phyloP scores from a whole-genome alignment of 1,140 invertebrate genomes.

The Lordiphosa stackelbergi region DNA sequence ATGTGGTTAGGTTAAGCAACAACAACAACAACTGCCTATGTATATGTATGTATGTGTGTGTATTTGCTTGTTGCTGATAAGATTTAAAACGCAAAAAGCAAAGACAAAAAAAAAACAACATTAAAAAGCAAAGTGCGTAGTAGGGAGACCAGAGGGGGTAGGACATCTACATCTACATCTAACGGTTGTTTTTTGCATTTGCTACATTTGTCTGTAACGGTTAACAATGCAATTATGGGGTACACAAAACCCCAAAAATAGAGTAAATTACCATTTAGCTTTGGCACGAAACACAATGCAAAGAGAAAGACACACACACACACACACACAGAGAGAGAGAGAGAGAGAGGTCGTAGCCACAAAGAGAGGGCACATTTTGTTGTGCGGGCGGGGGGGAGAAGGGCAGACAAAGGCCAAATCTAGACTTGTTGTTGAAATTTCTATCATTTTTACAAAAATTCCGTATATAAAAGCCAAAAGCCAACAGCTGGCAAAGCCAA shows the following conservation, averaged over 20 bases:
- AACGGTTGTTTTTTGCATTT: constrained; percentile 3
- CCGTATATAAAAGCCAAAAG: constrained; percentile 14
- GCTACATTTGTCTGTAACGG: constrained; percentile 14
- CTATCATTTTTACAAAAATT: too few relatives aligned
- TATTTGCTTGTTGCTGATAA: constrained; percentile 44
- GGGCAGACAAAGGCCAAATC: constrained; percentile 8
- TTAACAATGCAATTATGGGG: constrained; percentile 17
- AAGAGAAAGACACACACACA: constrained; percentile 7
- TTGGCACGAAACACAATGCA: constrained; percentile 15
- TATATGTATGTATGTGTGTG: constrained; percentile 12
- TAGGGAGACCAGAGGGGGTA: too few relatives aligned
- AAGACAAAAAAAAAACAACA: constrained; percentile 34
- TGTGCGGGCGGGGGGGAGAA: constrained; percentile 19
- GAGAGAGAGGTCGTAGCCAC: not conserved
- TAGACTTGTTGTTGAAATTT: too few relatives aligned
- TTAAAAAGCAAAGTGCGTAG: constrained; percentile 61
- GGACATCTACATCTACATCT: too few relatives aligned
- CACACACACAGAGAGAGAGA: not conserved
- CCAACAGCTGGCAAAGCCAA: constrained; percentile 48
- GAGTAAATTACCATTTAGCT: constrained; percentile 18
- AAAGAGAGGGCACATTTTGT: not conserved
- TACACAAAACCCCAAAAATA: constrained; percentile 25
- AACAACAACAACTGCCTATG: constrained; percentile 5
- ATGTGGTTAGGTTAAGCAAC: not conserved
- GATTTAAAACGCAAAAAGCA: constrained; percentile 67